Evolutionary conservation across 2,888 invertebrate species (phyloP).

Genomic region (Thelaira solivaga): DNA sequence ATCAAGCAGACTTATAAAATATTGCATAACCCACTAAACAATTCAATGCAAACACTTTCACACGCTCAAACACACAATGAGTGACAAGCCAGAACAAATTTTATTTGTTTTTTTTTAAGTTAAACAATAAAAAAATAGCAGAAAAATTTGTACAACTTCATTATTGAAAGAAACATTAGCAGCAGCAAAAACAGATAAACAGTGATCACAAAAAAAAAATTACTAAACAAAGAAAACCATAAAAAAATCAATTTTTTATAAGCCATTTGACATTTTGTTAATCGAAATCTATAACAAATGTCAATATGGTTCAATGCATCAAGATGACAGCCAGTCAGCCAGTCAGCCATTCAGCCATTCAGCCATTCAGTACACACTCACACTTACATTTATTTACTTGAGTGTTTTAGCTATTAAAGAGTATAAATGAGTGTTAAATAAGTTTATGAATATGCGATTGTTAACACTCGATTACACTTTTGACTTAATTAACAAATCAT

Average conservation of each 20-base stretch:
- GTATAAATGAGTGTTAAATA: slow-evolving; percentile 5
- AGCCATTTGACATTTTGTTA: slow-evolving; percentile 34
- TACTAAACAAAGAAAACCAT: slow-evolving; percentile 1
- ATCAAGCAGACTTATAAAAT: slow-evolving; percentile 39
- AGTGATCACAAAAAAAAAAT: slow-evolving; percentile 18
- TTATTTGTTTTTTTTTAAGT: background rate
- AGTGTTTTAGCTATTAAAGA: background rate
- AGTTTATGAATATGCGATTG: slow-evolving; percentile 58
- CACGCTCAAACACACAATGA: slow-evolving; percentile 33
- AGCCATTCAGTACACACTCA: background rate
- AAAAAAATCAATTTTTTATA: slow-evolving; percentile 27
- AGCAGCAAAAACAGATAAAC: background rate
- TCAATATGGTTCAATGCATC: slow-evolving; percentile 49
- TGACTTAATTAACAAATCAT: slow-evolving; percentile 63
- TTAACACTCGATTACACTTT: slow-evolving; percentile 65
- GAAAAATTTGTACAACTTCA: slow-evolving; percentile 41
- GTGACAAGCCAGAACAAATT: slow-evolving; percentile 37
- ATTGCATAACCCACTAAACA: slow-evolving; percentile 13
- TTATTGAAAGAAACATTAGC: slow-evolving; percentile 23
- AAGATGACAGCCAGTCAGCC: background rate
- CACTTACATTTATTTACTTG: background rate
- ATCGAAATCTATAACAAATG: slow-evolving; percentile 47
- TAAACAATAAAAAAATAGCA: slow-evolving; percentile 11
- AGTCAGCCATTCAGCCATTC: no score
- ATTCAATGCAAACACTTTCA: background rate